Conservation (phyloP, 2,797 vertebrate genomes). For the Emydoidea blandingii region DNA sequence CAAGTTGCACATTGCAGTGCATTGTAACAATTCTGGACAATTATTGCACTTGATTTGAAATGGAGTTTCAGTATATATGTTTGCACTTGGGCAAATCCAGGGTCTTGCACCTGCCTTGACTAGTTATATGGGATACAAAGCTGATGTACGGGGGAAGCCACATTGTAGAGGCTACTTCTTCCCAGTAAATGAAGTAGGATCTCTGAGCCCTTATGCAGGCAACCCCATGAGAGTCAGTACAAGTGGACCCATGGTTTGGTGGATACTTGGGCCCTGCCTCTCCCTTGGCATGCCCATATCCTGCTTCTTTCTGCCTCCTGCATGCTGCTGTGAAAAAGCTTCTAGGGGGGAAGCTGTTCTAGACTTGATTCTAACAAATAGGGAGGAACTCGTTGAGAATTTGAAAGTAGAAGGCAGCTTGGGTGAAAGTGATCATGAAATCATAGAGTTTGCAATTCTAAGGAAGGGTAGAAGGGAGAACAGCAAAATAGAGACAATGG, state of each 20-base stretch:
- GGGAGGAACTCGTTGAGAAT: no score
- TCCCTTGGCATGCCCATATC: not conserved
- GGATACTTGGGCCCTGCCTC: not conserved
- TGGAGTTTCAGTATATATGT: not conserved
- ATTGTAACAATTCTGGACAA: not conserved
- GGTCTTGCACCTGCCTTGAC: not conserved
- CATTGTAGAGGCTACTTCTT: not conserved
- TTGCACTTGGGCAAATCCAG: not conserved
- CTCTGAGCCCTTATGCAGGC: not conserved
- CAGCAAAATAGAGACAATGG: no score
- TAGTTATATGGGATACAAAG: not conserved
- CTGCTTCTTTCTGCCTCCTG: not conserved
- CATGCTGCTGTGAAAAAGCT: not conserved
- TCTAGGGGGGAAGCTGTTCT: no score
- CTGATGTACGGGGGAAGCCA: not conserved
- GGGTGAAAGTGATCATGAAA: no score
- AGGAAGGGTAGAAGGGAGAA: no score
- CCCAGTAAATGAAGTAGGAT: not conserved
- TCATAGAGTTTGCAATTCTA: no score
- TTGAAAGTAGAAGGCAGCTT: no score
- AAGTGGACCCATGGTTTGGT: not conserved
- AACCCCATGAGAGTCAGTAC: not conserved
- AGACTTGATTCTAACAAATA: no score
- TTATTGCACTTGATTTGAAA: not conserved
- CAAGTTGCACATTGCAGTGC: rapidly evolving